Percentiles rank a stretch among this genome's conserved stretches.
Conservation (phyloP, 2,888 invertebrate genomes). For the Cinara cedri region DNA sequence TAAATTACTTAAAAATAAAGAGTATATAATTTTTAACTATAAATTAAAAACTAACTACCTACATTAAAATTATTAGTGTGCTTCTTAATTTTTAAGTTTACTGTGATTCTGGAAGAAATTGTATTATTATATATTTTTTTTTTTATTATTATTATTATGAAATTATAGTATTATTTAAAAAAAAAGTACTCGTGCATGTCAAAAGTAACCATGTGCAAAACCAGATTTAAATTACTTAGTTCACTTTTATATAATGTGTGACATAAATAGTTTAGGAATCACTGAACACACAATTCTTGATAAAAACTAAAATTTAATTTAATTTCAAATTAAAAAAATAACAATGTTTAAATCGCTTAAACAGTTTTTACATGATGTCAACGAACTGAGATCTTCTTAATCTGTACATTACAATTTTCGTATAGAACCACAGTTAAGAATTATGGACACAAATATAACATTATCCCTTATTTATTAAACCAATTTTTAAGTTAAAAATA, state of each 20-base stretch:
- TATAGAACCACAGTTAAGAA: background rate
- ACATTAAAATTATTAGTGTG: conserved; percentile 4
- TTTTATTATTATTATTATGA: background rate
- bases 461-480: conserved; percentile 1
- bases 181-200: background rate
- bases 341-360: too few relatives aligned
- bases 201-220: too few relatives aligned
- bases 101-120: background rate
- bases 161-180: conserved; percentile 3
- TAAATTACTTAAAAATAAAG: background rate
- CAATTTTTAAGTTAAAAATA: background rate
- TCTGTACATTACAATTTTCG: background rate
- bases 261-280: too few relatives aligned
- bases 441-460: background rate
- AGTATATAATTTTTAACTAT: conserved; percentile 5
- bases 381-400: background rate
- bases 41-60: conserved; percentile 24
- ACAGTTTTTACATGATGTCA: too few relatives aligned
- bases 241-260: too few relatives aligned
- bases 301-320: too few relatives aligned
- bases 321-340: too few relatives aligned
- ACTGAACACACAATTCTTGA: too few relatives aligned
- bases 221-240: too few relatives aligned
- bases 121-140: background rate
- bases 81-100: conserved; percentile 16